A percentile compares a stretch with the other conserved stretches of the same genome.
phyloP scores from a whole-genome alignment of 2,797 vertebrate species.

The Chloroceryle inda region DNA sequence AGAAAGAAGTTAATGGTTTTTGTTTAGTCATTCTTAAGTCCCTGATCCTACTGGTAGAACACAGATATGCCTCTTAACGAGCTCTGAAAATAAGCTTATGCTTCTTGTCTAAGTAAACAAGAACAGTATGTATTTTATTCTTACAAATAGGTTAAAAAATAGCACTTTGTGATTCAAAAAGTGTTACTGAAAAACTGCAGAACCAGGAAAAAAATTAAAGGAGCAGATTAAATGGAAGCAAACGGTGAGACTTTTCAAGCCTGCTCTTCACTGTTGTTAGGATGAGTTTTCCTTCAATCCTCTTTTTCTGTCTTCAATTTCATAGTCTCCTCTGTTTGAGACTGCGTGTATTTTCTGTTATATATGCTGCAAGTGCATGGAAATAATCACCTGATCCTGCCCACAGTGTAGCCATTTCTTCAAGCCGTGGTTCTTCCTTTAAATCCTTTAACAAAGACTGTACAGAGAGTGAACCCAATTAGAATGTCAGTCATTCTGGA shows the following conservation, averaged over 20 bases:
- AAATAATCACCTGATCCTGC: background rate
- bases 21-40: background rate
- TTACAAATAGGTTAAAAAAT: background rate
- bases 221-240: background rate
- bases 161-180: background rate
- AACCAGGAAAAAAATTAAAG: background rate
- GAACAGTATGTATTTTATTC: background rate
- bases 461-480: background rate
- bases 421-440: background rate
- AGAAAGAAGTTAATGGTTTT: background rate
- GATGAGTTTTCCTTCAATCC: background rate
- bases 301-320: background rate
- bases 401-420: background rate
- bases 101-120: background rate
- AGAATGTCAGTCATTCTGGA: background rate
- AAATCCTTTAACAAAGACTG: background rate
- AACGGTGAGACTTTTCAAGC: background rate
- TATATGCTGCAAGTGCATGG: background rate
- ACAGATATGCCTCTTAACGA: background rate
- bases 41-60: background rate
- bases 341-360: background rate
- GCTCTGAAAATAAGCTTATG: background rate
- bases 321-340: background rate
- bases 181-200: background rate
- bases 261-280: background rate